A percentile compares a stretch with the other conserved stretches of the same genome.
phyloP scores from a whole-genome alignment of 2,113 vertebrate species.

The Pterocles orientalis region DNA sequence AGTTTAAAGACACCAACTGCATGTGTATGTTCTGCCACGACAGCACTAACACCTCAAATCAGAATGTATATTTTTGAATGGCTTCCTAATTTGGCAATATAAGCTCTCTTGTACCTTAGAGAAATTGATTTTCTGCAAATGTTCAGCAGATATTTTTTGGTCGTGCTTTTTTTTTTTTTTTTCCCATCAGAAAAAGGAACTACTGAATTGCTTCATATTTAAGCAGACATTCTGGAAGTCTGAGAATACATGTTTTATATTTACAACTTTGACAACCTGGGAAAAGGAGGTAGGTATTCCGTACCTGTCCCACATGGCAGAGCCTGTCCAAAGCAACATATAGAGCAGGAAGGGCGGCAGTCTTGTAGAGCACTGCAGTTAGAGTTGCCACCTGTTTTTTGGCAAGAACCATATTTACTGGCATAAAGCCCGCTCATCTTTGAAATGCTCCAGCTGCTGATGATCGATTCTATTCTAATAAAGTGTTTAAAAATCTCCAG shows the following conservation, averaged over 20 bases:
- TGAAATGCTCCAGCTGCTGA: slow-evolving; percentile 36
- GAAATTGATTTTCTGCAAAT: slow-evolving; percentile 13
- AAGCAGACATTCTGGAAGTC: neutral
- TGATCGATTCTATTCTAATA: slow-evolving; percentile 49
- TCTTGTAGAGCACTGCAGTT: neutral
- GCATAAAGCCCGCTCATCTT: slow-evolving; percentile 1
- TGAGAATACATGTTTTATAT: neutral
- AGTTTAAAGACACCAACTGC: slow-evolving; percentile 8
- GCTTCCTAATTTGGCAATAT: neutral
- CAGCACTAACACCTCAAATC: slow-evolving; percentile 3
- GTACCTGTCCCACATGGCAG: neutral
- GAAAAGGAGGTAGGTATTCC: neutral
- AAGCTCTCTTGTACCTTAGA: neutral
- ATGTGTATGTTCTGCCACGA: neutral
- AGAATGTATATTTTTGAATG: neutral
- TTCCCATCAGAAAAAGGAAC: neutral
- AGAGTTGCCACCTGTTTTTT: slow-evolving; percentile 31
- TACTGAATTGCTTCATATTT: neutral
- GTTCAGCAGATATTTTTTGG: neutral
- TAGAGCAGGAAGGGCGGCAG: neutral
- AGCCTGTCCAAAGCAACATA: neutral
- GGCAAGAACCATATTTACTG: slow-evolving; percentile 30
- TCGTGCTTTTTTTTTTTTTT: neutral
- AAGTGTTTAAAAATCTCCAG: slow-evolving; percentile 84
- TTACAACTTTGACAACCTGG: neutral